Evolutionary conservation across 2,797 vertebrate species (phyloP), one percentile per base, ranked within the genome.

Genomic region (Odontamblyopus rebecca): DNA sequence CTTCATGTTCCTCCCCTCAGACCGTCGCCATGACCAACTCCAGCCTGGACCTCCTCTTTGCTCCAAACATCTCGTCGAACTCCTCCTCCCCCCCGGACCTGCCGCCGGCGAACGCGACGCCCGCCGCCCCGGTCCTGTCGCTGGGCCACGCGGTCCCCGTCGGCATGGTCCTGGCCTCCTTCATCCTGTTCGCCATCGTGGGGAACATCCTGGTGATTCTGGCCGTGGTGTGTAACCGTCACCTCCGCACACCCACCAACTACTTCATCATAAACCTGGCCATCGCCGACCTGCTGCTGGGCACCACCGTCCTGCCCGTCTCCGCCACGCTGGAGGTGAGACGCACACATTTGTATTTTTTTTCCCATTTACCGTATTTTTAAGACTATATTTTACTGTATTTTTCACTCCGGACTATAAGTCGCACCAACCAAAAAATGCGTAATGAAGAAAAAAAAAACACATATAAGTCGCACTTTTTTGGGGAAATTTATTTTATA

Each of bases 251-350:
- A 27, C 95, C 96, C 13, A 98, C 97, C 59, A 98, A 98, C 93
- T 98, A 97, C 86, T 96, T 98, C 90, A 97, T 98, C 79, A 89
- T 97, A 75, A 98, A 98, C 91, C 92, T 98, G 41, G 97, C 97
- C 85, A 95, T 97, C 41, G 97, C 97, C 0, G 97, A 98, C 91
- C 92, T 98, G 89, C 93, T 98, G 81, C 93, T 98, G 72, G 94
- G 95, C 51, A 97, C 95, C 88, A 97, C 96, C 0, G 97, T 98
- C 64, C 93, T 98, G 80, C 97, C 97, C 0, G 96, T 98, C 86
- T 97, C 97, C 8, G 96, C 96, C 57, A 94, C 95, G 29, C 86
- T 95, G 74, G 97, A 98, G 92, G 95, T 98, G 30, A 32, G 30
- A 4, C 2, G 23, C 23, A 23, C 23, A 23, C 23, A 23, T 23